Base-by-base conservation (phyloP, 2,113 vertebrate species). In the Zosterops hypoxanthus region DNA sequence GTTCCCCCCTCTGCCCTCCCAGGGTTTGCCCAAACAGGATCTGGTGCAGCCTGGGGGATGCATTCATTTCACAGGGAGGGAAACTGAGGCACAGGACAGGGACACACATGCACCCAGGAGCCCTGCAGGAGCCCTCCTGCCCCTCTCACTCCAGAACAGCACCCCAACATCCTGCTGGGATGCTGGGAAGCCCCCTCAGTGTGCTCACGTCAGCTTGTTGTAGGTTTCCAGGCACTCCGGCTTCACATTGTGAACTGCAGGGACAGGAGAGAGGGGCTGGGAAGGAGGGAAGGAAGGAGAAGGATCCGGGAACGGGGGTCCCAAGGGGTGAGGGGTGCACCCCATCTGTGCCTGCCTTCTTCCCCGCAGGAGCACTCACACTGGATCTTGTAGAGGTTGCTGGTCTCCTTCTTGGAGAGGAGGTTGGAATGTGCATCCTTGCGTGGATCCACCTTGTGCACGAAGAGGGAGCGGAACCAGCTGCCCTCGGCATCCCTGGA, bases 381-480 rank as follows among this genome's bases (percentile, higher is more conserved):
- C 79, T 99, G 99, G 70, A 99, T 99, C 97, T 99, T 99, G 92
- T 99, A 99, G 92, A 99, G 98, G 97, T 97, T 99, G 96, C 99
- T 99, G 94, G 99, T 99, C 95, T 99, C 99, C 95, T 98, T 99
- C 98, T 99, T 99, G 91, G 99, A 99, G 79, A 99, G 98, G 72
- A 99, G 98, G 95, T 99, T 99, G 92, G 99, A 99, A 96, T 99
- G 99, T 11, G 99, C 99, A 8, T 99, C 99, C 97, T 99, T 99
- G 93, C 99, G 98, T 56, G 99, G 98, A 44, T 99, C 99, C 72
- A 98, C 99, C 96, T 99, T 99, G 97, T 99, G 99, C 90, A 98
- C 99, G 60, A 99, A 99, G 44, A 99, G 97, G 28, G 99, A 99
- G 70, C 98, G 98, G 96, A 99, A 99, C 99, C 99, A 99, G 96